Evolutionary conservation across 2,797 vertebrate genomes (phyloP).

Genomic region (Notamacropus eugenii): DNA sequence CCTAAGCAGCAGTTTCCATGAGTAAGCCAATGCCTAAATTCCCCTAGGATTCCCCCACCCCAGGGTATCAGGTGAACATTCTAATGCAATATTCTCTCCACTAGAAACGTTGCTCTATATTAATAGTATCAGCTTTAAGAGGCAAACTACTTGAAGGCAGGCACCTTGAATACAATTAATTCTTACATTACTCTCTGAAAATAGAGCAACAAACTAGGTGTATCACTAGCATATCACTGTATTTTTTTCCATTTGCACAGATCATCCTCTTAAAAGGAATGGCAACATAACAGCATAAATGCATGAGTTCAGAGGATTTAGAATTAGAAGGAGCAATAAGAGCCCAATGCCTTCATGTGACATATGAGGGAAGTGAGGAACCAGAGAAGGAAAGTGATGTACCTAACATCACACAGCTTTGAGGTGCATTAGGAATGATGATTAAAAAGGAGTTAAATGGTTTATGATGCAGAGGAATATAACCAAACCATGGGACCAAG

Average conservation of each 20-base stretch:
- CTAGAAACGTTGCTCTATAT: constrained; percentile 43
- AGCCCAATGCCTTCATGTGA: not conserved
- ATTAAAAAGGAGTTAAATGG: not conserved
- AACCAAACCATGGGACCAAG: not conserved
- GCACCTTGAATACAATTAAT: constrained; percentile 51
- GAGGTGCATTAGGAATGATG: not conserved
- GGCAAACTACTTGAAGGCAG: constrained; percentile 43
- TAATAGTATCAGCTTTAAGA: constrained; percentile 19
- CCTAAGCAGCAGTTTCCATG: constrained; percentile 43
- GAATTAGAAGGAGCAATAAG: not conserved
- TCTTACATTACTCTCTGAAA: constrained; percentile 47
- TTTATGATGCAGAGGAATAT: not conserved
- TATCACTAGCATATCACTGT: constrained; percentile 15
- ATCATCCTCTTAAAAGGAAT: constrained; percentile 55
- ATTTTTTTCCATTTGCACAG: constrained; percentile 62
- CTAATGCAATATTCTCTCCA: constrained; percentile 40
- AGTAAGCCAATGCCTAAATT: constrained; percentile 43
- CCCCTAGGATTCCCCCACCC: not conserved
- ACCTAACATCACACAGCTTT: not conserved
- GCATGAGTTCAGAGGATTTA: constrained; percentile 60
- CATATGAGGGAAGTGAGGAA: not conserved
- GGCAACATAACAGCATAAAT: constrained; percentile 53
- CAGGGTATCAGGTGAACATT: constrained; percentile 47
- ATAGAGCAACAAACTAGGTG: constrained; percentile 56
- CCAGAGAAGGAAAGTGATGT: not conserved